Evolutionary conservation across 2,797 vertebrate genomes (phyloP), one percentile per base, ranked within the genome.

Genomic region (Enteromius argenteus): DNA sequence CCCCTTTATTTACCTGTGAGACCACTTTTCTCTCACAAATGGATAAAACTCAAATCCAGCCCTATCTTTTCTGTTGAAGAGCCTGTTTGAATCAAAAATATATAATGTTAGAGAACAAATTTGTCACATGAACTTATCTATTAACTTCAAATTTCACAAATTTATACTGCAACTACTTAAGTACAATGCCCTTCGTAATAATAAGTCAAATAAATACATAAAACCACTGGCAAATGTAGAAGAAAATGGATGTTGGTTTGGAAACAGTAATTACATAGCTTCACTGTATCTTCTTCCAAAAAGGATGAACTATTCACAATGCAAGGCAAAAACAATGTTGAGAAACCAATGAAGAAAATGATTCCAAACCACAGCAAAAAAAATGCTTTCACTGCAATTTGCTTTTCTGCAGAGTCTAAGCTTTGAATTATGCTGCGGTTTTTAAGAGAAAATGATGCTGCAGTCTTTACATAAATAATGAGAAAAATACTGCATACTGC

Each of bases 321-420:
- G 80, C 87, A 42, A 19, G 56, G 23, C 64, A 30, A 74, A 85
- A 21, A 68, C 83, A 86, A 60, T 76, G 84, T 88, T 85, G 90
- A 85, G 88, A 85, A 79, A 79, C 64, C 89, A 81, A 60, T 44
- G 39, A 69, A n/a, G 46, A 60, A 77, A 68, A 53, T 90, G 79
- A 81, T 85, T 92, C 84, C 75, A 85, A 85, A 89, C 69, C 85
- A 71, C 89, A 88, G 69, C 32, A 75, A 69, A 72, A 91, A 91
- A 76, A 44, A 46, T 69, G 88, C 92, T 86, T 81, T 86, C 87
- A 84, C 88, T 89, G 89, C 91, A 89, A 84, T 91, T 85, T 86
- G 53, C 37, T 69, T 37, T 77, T 87, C 88, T 86, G 62, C 32
- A 75, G 67, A 90, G 51, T 91, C 88, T 84, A 68, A 67, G 69